phyloP scores from a whole-genome alignment of 2,113 vertebrate genomes.

The Phylloscopus trochilus region DNA sequence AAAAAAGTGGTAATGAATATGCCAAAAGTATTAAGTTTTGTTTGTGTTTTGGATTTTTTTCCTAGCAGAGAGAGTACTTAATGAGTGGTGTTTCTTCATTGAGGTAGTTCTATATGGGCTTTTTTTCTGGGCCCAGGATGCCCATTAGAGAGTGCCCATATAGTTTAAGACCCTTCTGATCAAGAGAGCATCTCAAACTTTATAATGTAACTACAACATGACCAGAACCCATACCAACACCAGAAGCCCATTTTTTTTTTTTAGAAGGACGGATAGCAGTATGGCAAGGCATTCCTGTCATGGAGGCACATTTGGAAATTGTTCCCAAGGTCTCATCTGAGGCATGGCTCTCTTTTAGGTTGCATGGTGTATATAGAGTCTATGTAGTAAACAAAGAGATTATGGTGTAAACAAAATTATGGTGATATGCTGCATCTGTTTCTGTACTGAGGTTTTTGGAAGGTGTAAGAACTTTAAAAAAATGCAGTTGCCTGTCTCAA shows the following conservation, averaged over 20 bases:
- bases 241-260: neutral
- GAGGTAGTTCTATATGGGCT: rapidly evolving
- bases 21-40: neutral
- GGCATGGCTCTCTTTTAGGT: neutral
- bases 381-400: neutral
- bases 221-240: neutral
- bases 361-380: no score
- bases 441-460: neutral
- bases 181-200: neutral
- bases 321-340: neutral
- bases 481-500: neutral
- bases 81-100: neutral
- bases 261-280: neutral
- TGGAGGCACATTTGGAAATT: neutral
- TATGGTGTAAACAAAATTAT: neutral
- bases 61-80: neutral
- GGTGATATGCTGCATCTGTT: neutral
- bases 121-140: neutral
- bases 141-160: neutral
- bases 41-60: neutral
- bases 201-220: neutral
- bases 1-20: neutral
- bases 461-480: neutral
- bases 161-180: neutral
- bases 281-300: neutral